phyloP scores from a whole-genome alignment of 2,797 vertebrate species.

The Karalla daura region DNA sequence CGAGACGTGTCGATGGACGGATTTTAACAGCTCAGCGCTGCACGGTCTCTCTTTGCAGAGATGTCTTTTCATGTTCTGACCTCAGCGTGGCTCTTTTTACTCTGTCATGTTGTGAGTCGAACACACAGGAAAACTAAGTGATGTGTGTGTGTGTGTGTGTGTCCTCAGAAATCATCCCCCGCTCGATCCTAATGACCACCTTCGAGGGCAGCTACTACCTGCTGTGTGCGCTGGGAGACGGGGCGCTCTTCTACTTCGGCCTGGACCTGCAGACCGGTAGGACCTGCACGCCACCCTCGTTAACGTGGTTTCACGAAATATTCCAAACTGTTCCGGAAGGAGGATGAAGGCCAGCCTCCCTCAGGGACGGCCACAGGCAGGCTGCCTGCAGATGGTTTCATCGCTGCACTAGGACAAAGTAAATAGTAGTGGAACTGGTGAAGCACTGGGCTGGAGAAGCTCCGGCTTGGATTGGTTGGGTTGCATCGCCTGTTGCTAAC shows the following conservation, averaged over 20 bases:
- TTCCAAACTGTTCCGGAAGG: constrained; percentile 9
- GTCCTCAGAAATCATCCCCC: constrained; percentile 95
- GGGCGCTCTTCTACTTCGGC: constrained; percentile 98
- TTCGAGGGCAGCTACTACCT: constrained; percentile 98
- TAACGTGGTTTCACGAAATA: neutral
- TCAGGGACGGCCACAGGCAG: constrained; percentile 1
- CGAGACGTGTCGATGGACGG: neutral
- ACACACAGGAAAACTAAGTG: constrained; percentile 42
- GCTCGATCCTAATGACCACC: constrained; percentile 98
- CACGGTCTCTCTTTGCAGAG: too few relatives aligned
- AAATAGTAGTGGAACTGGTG: too few relatives aligned
- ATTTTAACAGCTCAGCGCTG: neutral
- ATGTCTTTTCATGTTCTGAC: too few relatives aligned
- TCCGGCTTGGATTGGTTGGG: too few relatives aligned
- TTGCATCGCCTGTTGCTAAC: too few relatives aligned
- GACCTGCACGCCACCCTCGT: constrained; percentile 12
- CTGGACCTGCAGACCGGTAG: constrained; percentile 95
- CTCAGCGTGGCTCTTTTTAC: too few relatives aligned
- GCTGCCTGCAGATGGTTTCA: constrained; percentile 26
- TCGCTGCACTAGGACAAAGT: too few relatives aligned
- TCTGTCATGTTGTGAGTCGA: too few relatives aligned
- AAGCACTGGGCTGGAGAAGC: too few relatives aligned
- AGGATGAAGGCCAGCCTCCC: too few relatives aligned
- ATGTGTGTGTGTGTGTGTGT: constrained; percentile 52
- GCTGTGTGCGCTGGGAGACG: constrained; percentile 96